Base-by-base conservation (phyloP, 2,113 vertebrate genomes). In the Cavia aperea region DNA sequence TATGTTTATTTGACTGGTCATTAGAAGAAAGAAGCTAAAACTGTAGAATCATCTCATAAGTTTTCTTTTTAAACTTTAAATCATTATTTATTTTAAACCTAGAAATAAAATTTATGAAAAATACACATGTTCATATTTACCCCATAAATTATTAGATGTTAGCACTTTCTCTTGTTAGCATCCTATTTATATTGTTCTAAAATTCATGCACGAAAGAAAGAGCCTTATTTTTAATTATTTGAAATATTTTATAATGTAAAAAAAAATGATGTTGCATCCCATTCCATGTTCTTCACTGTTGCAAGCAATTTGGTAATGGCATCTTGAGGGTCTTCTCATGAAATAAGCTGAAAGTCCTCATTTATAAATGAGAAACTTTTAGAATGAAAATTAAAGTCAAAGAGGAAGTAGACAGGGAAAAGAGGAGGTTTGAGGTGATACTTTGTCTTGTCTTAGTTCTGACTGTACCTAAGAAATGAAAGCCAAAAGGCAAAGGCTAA, bases 91-190 rank as follows among this genome's bases (percentile, higher is more conserved):
- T 73, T 43, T 66, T 33, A 85, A 91, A 93, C 16, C 4, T 81
- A 86, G 49, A 81, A 18, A 81, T 60, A 43, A 21, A 65, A 88
- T 58, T 58, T 85, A 79, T 91, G 54, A 84, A 95, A 93, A 85
- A 86, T 54, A 31, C 15, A 39, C 31, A 24, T 19, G 4, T 72
- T 66, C 26, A 4, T 81, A 49, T 21, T 13, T 7, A 26, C 4
- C 29, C 29, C 36, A 31, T 4, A 7, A 51, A 73, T 10, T 86
- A 88, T 86, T 60, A 29, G 11, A 79, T 51, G 10, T 86, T 15
- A 93, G 43, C 16, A 56, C 19, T 85, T 62, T 82, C 21, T 46
- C 26, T 88, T 83, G 19, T 46, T 49, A 66, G 8, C 51, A 90
- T 43, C 33, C 68, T 68, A 68, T 23, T 68, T 36, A 68, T 62